Conservation (phyloP, 2,888 invertebrate genomes). For the Athrips mouffetella region DNA sequence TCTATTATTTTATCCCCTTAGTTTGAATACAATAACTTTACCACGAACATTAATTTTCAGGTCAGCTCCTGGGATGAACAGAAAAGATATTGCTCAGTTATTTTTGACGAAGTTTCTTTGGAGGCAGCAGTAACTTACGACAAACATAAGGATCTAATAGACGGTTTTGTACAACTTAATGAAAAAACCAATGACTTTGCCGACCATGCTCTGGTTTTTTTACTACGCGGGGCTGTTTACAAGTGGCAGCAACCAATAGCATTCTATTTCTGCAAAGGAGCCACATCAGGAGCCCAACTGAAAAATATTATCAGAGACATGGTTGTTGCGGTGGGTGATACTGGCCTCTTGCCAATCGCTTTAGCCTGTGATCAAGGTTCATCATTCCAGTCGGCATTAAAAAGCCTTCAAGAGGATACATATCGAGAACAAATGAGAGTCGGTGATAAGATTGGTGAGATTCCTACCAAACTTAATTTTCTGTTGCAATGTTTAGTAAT, state of each 20-base stretch:
- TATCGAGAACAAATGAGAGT: not conserved
- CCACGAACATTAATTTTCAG: constrained; percentile 3
- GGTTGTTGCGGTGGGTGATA: constrained; percentile 7
- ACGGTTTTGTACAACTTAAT: not conserved
- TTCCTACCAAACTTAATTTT: too few species aligned
- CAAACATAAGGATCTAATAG: not conserved
- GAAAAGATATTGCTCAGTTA: constrained; percentile 6
- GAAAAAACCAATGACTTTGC: constrained; percentile 10
- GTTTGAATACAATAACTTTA: too few species aligned
- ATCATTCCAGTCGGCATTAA: constrained; percentile 10
- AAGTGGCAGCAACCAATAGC: constrained; percentile 22
- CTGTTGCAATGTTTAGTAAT: too few species aligned
- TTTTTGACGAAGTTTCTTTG: constrained; percentile 7
- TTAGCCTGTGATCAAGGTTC: constrained; percentile 6
- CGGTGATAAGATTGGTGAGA: not conserved
- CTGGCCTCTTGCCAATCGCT: constrained; percentile 13
- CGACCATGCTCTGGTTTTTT: constrained; percentile 21
- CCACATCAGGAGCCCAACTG: constrained; percentile 7
- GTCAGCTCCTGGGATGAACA: constrained; percentile 1
- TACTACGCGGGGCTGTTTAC: constrained; percentile 17
- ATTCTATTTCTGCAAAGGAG: constrained; percentile 21
- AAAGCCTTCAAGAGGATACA: constrained; percentile 2
- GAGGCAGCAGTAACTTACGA: constrained; percentile 1
- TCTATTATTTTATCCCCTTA: too few species aligned
- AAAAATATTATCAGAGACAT: constrained; percentile 14